Evolutionary conservation across 2,888 invertebrate genomes (phyloP).

Genomic region (Entomobrya proxima): DNA sequence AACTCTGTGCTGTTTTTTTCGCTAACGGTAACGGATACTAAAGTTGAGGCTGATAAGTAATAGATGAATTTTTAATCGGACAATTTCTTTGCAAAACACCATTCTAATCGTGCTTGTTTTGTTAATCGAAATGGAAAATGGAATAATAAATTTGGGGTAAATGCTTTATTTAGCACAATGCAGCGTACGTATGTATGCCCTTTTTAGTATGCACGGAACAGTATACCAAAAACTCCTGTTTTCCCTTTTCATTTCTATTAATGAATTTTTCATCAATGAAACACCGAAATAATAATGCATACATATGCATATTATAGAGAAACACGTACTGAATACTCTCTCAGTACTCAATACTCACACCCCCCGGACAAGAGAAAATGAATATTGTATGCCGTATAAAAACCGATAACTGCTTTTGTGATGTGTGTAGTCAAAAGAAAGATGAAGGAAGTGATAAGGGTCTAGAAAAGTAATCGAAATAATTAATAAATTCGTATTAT

Average conservation of each 20-base stretch:
- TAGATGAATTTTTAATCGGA: conserved; percentile 5
- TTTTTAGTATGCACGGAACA: neutral
- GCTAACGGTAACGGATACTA: neutral
- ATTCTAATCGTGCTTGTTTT: neutral
- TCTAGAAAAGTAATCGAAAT: neutral
- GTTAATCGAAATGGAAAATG: conserved; percentile 12
- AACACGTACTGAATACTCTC: too few relatives aligned
- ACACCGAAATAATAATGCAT: neutral
- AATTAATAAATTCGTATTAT: conserved; percentile 13
- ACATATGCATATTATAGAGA: too few relatives aligned
- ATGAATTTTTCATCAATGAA: conserved; percentile 33
- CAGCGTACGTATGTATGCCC: neutral
- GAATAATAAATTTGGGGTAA: conserved; percentile 7
- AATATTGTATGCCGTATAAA: too few relatives aligned
- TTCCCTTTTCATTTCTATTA: neutral
- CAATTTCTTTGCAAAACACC: conserved; percentile 6
- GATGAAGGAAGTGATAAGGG: neutral
- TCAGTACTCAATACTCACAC: too few relatives aligned
- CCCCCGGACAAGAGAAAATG: too few relatives aligned
- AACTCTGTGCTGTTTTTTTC: too few relatives aligned
- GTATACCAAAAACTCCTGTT: neutral
- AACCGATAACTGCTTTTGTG: neutral
- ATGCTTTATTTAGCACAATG: neutral
- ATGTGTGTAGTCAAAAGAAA: too few relatives aligned
- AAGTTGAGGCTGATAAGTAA: neutral